Evolutionary conservation across 1,140 invertebrate genomes (phyloP), one percentile per base, ranked within the genome.

Genomic region (Nasonia giraulti): DNA sequence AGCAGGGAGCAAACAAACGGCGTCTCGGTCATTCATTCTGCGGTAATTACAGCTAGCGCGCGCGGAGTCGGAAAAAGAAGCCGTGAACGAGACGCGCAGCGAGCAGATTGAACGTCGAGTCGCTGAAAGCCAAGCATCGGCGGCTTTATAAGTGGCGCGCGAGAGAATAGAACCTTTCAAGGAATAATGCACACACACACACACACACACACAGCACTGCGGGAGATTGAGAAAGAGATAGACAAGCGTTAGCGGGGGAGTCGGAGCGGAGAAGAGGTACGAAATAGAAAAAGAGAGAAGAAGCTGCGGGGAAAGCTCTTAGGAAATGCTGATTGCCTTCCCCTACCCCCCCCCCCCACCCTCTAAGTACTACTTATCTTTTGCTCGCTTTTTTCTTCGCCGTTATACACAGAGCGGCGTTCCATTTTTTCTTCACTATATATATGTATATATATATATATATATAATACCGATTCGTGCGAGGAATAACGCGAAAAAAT

Each of bases 271-370:
- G 66, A 12, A 23, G 33, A 20, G 5, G 27, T 23, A 27, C 27
- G 69, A 80, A 71, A 82, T 74, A 31, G 75, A 50, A 27, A 27
- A 40, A 82, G 66, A 73, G 27, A 2, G 73, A 74, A 0, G 55
- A 74, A 37, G 55, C 27, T 27, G 27, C 27, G 62, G 62, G 20
- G 55, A 68, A 82, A 77, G 83, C 84, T 82, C 73, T 82, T 85
- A 82, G 68, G 84, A 85, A 85, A 82, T 82, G 74, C 84, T 82
- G 69, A 85, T 85, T 85, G 84, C 80, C 83, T 86, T 71, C 66
- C 62, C 44, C 33, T 77, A 75, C 73, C 71, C 74, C 69, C 23
- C 23, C 23, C 23, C 23, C 23, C 23, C 23, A 0, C 0, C 23
- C 11, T 27, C 37, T 66, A 84, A 82, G 79, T 82, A 83, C 47